Evolutionary conservation across 1,140 invertebrate species (phyloP).

Genomic region (Aleiodes sp.): DNA sequence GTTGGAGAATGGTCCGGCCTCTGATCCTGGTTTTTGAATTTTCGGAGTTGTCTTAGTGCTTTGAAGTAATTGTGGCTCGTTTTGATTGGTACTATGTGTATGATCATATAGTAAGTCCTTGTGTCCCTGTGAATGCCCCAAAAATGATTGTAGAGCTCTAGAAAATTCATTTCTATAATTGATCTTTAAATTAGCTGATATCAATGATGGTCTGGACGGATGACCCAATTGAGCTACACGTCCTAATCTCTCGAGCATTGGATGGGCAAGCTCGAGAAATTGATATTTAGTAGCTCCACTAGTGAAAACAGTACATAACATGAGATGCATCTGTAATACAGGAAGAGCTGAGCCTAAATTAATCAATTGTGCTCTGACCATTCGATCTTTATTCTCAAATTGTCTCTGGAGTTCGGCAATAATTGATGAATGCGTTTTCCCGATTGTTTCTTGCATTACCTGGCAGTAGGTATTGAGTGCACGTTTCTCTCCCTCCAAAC

Average conservation of each 20-base stretch:
- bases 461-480: slow-evolving; percentile 74
- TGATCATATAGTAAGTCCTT: slow-evolving; percentile 50
- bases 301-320: slow-evolving; percentile 75
- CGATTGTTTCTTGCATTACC: slow-evolving; percentile 73
- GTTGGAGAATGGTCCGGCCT: slow-evolving; percentile 70
- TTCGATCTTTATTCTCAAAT: slow-evolving; percentile 74
- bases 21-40: slow-evolving; percentile 37
- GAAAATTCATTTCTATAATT: slow-evolving; percentile 75
- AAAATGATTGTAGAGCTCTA: slow-evolving; percentile 72
- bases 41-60: slow-evolving; percentile 37
- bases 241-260: slow-evolving; percentile 72
- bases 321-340: slow-evolving; percentile 73
- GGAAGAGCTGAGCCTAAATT: slow-evolving; percentile 71
- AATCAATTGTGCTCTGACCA: slow-evolving; percentile 70
- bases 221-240: slow-evolving; percentile 75
- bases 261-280: slow-evolving; percentile 75
- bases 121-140: slow-evolving; percentile 56
- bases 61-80: slow-evolving; percentile 53
- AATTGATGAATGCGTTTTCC: slow-evolving; percentile 72
- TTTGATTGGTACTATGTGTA: slow-evolving; percentile 44
- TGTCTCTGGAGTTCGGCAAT: slow-evolving; percentile 74
- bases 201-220: slow-evolving; percentile 68
- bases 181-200: slow-evolving; percentile 64
- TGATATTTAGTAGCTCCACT: slow-evolving; percentile 76
- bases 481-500: slow-evolving; percentile 74